phyloP scores from a whole-genome alignment of 2,113 vertebrate genomes.

The Esox niger region DNA sequence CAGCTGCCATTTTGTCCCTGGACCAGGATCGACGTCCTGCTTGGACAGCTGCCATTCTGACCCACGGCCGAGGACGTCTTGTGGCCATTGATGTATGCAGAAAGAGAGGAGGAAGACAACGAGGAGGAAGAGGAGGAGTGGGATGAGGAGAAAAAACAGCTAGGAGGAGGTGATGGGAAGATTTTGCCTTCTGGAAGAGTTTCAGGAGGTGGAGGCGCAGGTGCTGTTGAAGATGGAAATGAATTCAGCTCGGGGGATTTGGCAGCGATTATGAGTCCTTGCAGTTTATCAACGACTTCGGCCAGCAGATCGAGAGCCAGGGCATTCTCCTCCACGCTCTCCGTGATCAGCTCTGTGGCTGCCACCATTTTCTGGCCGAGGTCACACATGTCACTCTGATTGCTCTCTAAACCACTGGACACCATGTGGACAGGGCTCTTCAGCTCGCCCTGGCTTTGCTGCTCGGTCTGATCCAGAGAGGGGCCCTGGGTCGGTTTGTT shows the following conservation, averaged over 20 bases:
- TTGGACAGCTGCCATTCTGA: slow-evolving; percentile 10
- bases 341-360: slow-evolving; percentile 45
- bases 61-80: not conserved
- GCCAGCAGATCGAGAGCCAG: slow-evolving; percentile 59
- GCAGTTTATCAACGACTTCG: slow-evolving; percentile 66
- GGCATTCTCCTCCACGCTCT: slow-evolving; percentile 56
- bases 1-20: slow-evolving; percentile 3
- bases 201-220: slow-evolving; percentile 23
- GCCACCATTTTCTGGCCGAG: slow-evolving; percentile 52
- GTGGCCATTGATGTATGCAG: slow-evolving; percentile 22
- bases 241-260: slow-evolving; percentile 1
- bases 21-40: not conserved
- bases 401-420: slow-evolving; percentile 40
- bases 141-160: slow-evolving; percentile 11
- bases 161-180: not conserved
- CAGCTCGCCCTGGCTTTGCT: slow-evolving; percentile 49
- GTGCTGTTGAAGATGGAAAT: slow-evolving; percentile 18
- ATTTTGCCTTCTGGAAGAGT: slow-evolving; percentile 27
- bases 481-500: not conserved
- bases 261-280: slow-evolving; percentile 51
- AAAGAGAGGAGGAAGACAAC: slow-evolving; percentile 33
- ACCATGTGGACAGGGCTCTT: slow-evolving; percentile 39
- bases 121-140: slow-evolving; percentile 12
- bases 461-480: slow-evolving; percentile 15
- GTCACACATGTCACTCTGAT: slow-evolving; percentile 32